Evolutionary conservation across 2,888 invertebrate species (phyloP).

Genomic region (Caprella mutica): DNA sequence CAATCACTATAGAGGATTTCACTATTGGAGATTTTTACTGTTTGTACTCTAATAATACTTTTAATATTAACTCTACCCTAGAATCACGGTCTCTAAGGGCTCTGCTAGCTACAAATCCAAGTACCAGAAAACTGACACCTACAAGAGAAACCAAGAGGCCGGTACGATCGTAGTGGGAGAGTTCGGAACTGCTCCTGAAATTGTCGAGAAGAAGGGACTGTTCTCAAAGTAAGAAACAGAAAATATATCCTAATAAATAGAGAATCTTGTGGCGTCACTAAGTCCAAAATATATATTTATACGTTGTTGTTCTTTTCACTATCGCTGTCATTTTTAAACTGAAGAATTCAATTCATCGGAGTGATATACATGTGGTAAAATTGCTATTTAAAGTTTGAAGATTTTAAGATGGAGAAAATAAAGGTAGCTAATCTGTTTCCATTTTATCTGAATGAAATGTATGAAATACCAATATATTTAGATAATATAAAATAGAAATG

Average conservation of each 20-base stretch:
- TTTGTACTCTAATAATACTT: not conserved
- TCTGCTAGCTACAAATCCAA: conserved; percentile 66
- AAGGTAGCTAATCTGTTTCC: too few relatives aligned
- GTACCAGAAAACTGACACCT: conserved; percentile 51
- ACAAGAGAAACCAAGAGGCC: conserved; percentile 27
- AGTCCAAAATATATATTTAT: too few relatives aligned
- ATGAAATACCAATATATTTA: not conserved
- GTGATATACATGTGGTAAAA: too few relatives aligned
- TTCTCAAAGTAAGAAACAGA: conserved; percentile 17
- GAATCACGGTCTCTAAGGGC: conserved; percentile 61
- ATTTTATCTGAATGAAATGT: not conserved
- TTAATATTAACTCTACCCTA: conserved; percentile 38
- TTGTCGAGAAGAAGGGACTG: conserved; percentile 15
- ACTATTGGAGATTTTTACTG: not conserved
- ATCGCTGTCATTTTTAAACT: too few relatives aligned
- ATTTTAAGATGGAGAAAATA: too few relatives aligned
- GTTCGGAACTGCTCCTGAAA: conserved; percentile 28
- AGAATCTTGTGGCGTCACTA: too few relatives aligned
- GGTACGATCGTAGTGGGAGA: conserved; percentile 24
- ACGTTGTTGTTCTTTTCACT: too few relatives aligned
- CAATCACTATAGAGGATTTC: too few relatives aligned
- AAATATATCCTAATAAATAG: too few relatives aligned
- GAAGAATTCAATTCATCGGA: too few relatives aligned
- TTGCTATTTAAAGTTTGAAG: too few relatives aligned
- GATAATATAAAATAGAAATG: not conserved